Percentiles rank a stretch among this genome's conserved stretches.
Evolutionary conservation across 1,140 invertebrate species (phyloP).

Genomic region (Lucilia sericata): DNA sequence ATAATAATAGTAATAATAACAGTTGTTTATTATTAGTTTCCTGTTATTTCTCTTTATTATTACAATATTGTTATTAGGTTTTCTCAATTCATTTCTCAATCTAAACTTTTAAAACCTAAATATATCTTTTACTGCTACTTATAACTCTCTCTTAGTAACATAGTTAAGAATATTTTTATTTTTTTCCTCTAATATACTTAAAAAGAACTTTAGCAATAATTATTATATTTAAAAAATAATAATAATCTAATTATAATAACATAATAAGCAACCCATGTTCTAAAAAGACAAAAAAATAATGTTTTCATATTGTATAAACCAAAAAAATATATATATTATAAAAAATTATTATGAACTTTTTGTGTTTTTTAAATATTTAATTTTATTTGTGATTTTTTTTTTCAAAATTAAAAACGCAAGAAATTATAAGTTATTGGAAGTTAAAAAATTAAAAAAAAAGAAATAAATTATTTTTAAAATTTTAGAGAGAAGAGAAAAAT

Average conservation of each 20-base stretch:
- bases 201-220: conserved; percentile 38
- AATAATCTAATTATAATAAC: conserved; percentile 22
- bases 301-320: conserved; percentile 36
- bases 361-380: conserved; percentile 22
- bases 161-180: not conserved
- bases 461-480: conserved; percentile 38
- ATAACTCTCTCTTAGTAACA: not conserved
- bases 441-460: no score
- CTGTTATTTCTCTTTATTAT: conserved; percentile 24
- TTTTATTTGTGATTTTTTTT: not conserved
- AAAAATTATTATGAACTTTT: not conserved
- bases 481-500: conserved; percentile 39
- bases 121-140: not conserved
- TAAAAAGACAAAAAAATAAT: conserved; percentile 26
- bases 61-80: conserved; percentile 6
- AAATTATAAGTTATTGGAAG: conserved; percentile 35
- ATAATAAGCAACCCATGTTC: conserved; percentile 39
- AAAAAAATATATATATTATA: not conserved
- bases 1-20: conserved; percentile 15
- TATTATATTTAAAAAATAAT: conserved; percentile 31
- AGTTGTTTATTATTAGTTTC: conserved; percentile 31
- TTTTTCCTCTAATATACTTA: not conserved
- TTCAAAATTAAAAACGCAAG: conserved; percentile 3
- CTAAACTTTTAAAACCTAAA: not conserved
- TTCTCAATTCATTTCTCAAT: conserved; percentile 4